Base-by-base conservation (phyloP, 2,888 invertebrate genomes). In the Thera obeliscata region DNA sequence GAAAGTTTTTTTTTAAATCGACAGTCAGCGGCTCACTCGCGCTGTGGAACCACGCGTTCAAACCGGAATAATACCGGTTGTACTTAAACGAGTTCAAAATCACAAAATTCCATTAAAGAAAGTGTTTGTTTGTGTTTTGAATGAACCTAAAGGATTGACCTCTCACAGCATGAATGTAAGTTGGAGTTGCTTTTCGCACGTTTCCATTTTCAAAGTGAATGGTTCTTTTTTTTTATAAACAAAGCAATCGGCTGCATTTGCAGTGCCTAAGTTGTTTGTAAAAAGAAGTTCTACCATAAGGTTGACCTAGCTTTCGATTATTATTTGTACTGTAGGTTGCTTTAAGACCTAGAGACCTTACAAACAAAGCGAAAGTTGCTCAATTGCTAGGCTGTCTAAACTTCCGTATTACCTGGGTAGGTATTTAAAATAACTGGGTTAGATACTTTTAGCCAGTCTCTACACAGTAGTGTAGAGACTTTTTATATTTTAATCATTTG, bases 151-250 rank as follows among this genome's bases (percentile, higher is more conserved):
- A 64, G 74, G 73, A 75, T 74, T 68, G 56, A 61, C 22, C 65
- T 57, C 66, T 63, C 70, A 67, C 76, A 81, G 74, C 72, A 84
- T 84, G 83, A 82, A 82, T 66, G 83, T 82, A 77, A 84, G 82
- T 82, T 49, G 2, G 8, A 56, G 22, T n/a, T 46, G 46, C n/a
- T 67, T 67, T 70, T 68, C 65, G 59, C 64, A 54, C 62, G 56
- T 38, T 71, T 72, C 73, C 72, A 70, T 67, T 71, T 66, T 68
- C 73, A 75, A 75, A 74, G 74, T 71, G 62, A 62, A 49, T 43
- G 50, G 50, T 58, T 35, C 43, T 3, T 12, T 43, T 56, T 2
- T 22, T 35, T 61, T 43, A 12, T 57, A 59, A 56, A 65, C 65
- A 69, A 69, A 65, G 69, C 56, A 61, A 49, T 64, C 48, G 12